A percentile compares a stretch with the other conserved stretches of the same genome.
Conservation (phyloP, 1,140 invertebrate species). For the Ceratitis capitata region DNA sequence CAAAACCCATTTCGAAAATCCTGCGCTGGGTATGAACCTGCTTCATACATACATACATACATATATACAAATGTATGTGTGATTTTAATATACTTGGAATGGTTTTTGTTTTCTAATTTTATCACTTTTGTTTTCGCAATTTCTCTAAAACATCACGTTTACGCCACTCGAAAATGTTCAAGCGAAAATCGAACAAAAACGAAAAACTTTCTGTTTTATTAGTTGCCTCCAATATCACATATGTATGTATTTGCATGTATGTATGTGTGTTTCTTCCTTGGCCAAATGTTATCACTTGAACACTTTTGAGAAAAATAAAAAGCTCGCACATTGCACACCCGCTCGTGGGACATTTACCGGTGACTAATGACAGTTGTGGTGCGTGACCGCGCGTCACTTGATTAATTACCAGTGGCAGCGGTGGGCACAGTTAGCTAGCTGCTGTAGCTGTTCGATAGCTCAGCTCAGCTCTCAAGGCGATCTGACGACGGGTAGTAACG, state of each 20-base stretch:
- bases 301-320: background rate
- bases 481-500: background rate
- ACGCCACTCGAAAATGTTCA: background rate
- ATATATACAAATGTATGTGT: background rate
- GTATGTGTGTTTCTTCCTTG: background rate
- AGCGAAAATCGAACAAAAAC: background rate
- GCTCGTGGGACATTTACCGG: background rate
- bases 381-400: conserved; percentile 9
- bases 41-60: background rate
- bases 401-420: conserved; percentile 16
- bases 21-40: background rate
- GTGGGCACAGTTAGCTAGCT: background rate
- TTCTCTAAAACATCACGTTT: background rate
- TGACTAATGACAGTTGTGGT: conserved; percentile 1
- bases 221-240: background rate
- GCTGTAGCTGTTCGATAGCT: too few species aligned
- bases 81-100: background rate
- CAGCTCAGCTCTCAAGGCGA: background rate
- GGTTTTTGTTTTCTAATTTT: background rate
- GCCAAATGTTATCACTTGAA: background rate
- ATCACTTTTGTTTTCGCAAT: background rate
- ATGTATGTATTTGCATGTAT: background rate
- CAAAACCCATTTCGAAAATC: background rate
- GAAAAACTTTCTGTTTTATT: background rate
- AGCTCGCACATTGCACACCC: background rate